phyloP scores from a whole-genome alignment of 2,113 vertebrate species.

The Campylomormyrus tamandua region DNA sequence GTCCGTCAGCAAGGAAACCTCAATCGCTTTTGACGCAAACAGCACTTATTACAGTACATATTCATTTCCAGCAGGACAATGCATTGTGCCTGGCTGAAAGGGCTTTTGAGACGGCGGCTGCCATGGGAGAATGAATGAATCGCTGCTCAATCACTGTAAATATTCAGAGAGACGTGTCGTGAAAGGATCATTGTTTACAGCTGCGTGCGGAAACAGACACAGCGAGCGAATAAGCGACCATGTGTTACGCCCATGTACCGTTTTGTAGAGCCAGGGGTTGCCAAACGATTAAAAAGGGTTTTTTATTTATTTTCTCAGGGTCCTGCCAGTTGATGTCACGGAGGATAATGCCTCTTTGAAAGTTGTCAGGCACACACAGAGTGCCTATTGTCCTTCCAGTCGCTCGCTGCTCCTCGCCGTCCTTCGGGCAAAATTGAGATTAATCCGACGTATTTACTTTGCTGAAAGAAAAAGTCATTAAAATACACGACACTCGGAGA shows the following conservation, averaged over 20 bases:
- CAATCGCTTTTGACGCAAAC: background rate
- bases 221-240: slow-evolving; percentile 17
- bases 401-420: slow-evolving; percentile 10
- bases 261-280: slow-evolving; percentile 19
- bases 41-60: background rate
- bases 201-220: background rate
- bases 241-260: background rate
- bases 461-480: slow-evolving; percentile 27
- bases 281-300: slow-evolving; percentile 20
- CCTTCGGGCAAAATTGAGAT: slow-evolving; percentile 16
- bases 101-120: slow-evolving; percentile 4
- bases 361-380: slow-evolving; percentile 17
- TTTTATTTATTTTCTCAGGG: slow-evolving; percentile 18
- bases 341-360: slow-evolving; percentile 22
- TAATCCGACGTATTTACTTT: slow-evolving; percentile 27
- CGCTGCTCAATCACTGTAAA: slow-evolving; percentile 44
- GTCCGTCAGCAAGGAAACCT: background rate
- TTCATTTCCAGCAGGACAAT: background rate
- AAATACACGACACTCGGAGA: slow-evolving; percentile 22
- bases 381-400: background rate
- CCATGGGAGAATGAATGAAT: slow-evolving; percentile 36
- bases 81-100: background rate
- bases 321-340: slow-evolving; percentile 12
- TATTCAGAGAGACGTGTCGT: slow-evolving; percentile 37
- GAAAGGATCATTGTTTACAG: slow-evolving; percentile 22